Base-by-base conservation (phyloP, 2,113 vertebrate species). In the Orientallactaga bullata region DNA sequence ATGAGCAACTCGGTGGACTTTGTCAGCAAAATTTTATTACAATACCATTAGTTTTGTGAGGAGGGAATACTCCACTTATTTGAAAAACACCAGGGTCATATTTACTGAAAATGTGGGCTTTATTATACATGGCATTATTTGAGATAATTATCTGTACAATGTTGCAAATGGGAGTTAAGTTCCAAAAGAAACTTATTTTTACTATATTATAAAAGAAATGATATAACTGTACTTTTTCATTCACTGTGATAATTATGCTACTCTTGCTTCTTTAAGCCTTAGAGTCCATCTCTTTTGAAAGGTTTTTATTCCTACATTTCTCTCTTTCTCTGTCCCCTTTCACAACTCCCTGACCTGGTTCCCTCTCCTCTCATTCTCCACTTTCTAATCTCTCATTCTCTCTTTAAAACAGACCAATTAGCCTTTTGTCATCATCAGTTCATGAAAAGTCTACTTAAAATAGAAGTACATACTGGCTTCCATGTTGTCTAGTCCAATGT, bases 81-180 rank as follows among this genome's bases (percentile, higher is more conserved):
- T 95, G 63, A 94, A 61, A 93, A 91, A 74, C 5, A 87, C 32
- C 11, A 91, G n/a, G 35, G 18, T 72, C 85, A 42, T 93, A 93
- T 91, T 86, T 94, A 76, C 35, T 89, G 72, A 65, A 87, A 93
- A 82, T 65, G 32, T 93, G 55, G 37, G 58, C 72, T 96, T 93
- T 73, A 89, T 93, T 93, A 77, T 90, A 84, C 88, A 93, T 71
- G 26, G 7, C 24, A 87, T 77, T 94, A 84, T 84, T 93, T 96
- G 66, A 93, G 91, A 96, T 89, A 95, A 94, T 95, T 96, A 89
- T 69, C 39, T 91, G 86, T 18, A 60, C 76, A 95, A 63, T 80
- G 63, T 63, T 95, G 20, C 71, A 90, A 79, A 47, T 96, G 76
- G 85, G 63, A 94, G 91, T 94, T 94, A 91, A 60, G 12, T 93